Base-by-base conservation (phyloP, 1,140 invertebrate species). In the Tetramorium alpestre region DNA sequence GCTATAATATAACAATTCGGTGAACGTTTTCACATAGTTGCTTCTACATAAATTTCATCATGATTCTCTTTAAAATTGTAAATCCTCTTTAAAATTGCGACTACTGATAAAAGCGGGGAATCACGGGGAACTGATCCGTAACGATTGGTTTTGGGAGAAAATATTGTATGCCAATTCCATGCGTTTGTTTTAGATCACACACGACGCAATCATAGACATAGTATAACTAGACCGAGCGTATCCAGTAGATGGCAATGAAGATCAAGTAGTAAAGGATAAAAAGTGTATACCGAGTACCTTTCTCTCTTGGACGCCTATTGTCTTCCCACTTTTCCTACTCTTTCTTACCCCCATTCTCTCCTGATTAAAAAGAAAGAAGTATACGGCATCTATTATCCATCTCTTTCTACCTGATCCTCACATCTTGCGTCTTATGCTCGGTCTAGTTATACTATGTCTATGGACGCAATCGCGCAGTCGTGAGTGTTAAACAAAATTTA, bases 401-500 rank as follows among this genome's bases (percentile, higher is more conserved):
- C 22, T 22, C 22, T 22, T 22, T 22, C 22, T 22, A 22, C 22
- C 22, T 22, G 22, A 22, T 22, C 22, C 22, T 22, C 22, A 22
- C 22, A 22, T 22, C 22, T 22, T 22, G 22, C 22, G 22, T 22
- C 22, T 22, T 22, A 22, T 22, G 22, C 22, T 22, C 22, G 22
- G 22, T 22, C 22, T 22, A 22, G 22, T 22, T 22, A 22, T 22
- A 22, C 22, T 22, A 22, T 22, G 22, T 22, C 22, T 22, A 22
- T 22, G 22, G 22, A 58, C 22, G 7, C 41, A 58, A 56, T 25
- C 44, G 62, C 22, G n/a, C 51, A 58, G 16, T 33, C 10, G 11
- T 82, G 25, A 72, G 38, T 38, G 72, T 67, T 54, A 28, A 72
- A 70, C 47, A 1, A 41, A 81, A 81, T 81, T 67, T 69, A 54